Percentiles rank a stretch among this genome's conserved stretches.
Conservation (phyloP, 2,797 vertebrate species). For the Enteromius treurensis region DNA sequence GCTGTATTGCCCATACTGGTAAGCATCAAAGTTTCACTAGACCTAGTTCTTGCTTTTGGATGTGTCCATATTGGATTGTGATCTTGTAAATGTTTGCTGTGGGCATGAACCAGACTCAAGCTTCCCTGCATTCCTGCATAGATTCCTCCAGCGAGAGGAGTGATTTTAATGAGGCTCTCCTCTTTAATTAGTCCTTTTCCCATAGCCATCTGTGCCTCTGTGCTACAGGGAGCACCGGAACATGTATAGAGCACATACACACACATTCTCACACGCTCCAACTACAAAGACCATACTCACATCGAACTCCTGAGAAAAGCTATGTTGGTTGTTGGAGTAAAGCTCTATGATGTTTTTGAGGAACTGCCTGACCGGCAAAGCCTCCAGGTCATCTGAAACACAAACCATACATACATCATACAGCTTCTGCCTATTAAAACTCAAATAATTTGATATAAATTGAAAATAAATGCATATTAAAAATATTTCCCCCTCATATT, state of each 20-base stretch:
- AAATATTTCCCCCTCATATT: neutral
- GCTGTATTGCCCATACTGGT: neutral
- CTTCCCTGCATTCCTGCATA: constrained; percentile 81
- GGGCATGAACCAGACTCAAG: constrained; percentile 85
- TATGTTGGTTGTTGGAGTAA: constrained; percentile 95
- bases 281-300: constrained; percentile 50
- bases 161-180: constrained; percentile 76
- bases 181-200: constrained; percentile 61
- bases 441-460: neutral
- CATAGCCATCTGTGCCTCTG: constrained; percentile 73
- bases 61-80: constrained; percentile 29
- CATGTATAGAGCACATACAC: constrained; percentile 23
- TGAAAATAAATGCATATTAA: neutral
- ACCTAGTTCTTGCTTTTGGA: constrained; percentile 17
- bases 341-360: constrained; percentile 95
- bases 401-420: constrained; percentile 17
- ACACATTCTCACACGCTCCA: constrained; percentile 27
- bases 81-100: constrained; percentile 79
- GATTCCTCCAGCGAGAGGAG: constrained; percentile 81
- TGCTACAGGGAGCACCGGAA: constrained; percentile 58
- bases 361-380: constrained; percentile 94
- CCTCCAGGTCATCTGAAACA: constrained; percentile 94
- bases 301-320: constrained; percentile 96
- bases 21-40: neutral
- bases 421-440: neutral